phyloP scores from a whole-genome alignment of 2,113 vertebrate species.

The Clupea harengus region DNA sequence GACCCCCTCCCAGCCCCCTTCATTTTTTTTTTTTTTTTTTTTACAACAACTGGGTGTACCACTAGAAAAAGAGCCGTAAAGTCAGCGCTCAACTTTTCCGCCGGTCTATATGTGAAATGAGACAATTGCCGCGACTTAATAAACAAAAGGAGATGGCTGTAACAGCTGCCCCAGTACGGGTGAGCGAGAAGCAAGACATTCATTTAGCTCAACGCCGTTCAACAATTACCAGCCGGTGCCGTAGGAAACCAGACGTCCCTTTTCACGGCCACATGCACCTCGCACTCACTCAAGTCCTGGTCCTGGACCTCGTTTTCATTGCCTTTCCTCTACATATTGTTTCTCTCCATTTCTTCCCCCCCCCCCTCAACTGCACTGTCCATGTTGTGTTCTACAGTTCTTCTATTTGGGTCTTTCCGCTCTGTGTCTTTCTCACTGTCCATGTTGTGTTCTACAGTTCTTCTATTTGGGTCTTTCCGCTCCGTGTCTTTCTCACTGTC shows the following conservation, averaged over 20 bases:
- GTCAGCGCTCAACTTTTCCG: slow-evolving; percentile 68
- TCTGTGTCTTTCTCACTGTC: too few species aligned
- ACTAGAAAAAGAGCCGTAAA: slow-evolving; percentile 58
- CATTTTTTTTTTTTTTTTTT: slow-evolving; percentile 57
- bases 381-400: too few species aligned
- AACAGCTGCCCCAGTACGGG: slow-evolving; percentile 61
- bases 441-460: neutral
- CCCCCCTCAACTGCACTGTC: slow-evolving; percentile 5
- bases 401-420: neutral
- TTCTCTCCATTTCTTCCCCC: slow-evolving; percentile 31
- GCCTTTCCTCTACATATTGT: slow-evolving; percentile 40
- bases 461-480: neutral
- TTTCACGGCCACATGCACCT: neutral
- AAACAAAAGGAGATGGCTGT: slow-evolving; percentile 65
- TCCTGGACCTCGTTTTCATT: neutral
- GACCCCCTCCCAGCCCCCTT: neutral
- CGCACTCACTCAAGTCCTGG: neutral
- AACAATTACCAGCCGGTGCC: slow-evolving; percentile 45
- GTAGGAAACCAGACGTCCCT: slow-evolving; percentile 51
- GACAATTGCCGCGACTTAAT: slow-evolving; percentile 63
- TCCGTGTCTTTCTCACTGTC: too few species aligned
- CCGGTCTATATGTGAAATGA: slow-evolving; percentile 59
- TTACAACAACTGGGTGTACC: slow-evolving; percentile 52
- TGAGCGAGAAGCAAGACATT: slow-evolving; percentile 55
- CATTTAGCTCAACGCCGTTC: slow-evolving; percentile 53